Percentiles rank a stretch among this genome's conserved stretches.
phyloP scores from a whole-genome alignment of 2,888 invertebrate species.

The Drosophila nr. perissopoda region DNA sequence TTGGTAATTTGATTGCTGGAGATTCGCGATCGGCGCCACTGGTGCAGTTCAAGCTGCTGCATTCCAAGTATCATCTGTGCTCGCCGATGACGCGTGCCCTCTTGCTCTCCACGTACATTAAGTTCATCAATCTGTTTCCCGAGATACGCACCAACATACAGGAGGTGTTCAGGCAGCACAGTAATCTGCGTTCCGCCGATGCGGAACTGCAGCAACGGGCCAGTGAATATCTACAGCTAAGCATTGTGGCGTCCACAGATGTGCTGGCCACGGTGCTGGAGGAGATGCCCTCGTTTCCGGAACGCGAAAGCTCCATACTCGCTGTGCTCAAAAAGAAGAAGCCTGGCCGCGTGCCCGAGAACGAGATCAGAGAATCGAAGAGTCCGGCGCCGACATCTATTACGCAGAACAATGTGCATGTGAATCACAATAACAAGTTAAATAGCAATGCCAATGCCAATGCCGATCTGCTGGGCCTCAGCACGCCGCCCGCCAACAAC shows the following conservation, averaged over 20 bases:
- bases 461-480: constrained; percentile 94
- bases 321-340: constrained; percentile 99
- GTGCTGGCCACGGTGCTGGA: constrained; percentile 98
- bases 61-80: constrained; percentile 99
- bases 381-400: constrained; percentile 87
- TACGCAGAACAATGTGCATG: constrained; percentile 84
- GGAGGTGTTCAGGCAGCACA: constrained; percentile 96
- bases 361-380: constrained; percentile 92
- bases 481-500: constrained; percentile 91
- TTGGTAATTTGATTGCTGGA: constrained; percentile 99
- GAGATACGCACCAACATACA: constrained; percentile 98
- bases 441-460: constrained; percentile 87
- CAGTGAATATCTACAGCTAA: constrained; percentile 98
- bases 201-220: constrained; percentile 99
- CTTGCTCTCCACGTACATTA: constrained; percentile 98
- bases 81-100: constrained; percentile 98
- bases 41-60: constrained; percentile 98
- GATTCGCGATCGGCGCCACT: constrained; percentile 98
- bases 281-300: constrained; percentile 99
- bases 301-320: constrained; percentile 98
- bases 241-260: constrained; percentile 97
- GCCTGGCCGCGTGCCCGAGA: constrained; percentile 96
- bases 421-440: constrained; percentile 85
- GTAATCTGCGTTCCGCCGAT: constrained; percentile 98
- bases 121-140: constrained; percentile 99